These are phyloP conservation scores for Amphiura filiformis DNA, from an alignment of 35 echinoderm and acorn worm genomes.

Conservation along the genomic window DNA sequence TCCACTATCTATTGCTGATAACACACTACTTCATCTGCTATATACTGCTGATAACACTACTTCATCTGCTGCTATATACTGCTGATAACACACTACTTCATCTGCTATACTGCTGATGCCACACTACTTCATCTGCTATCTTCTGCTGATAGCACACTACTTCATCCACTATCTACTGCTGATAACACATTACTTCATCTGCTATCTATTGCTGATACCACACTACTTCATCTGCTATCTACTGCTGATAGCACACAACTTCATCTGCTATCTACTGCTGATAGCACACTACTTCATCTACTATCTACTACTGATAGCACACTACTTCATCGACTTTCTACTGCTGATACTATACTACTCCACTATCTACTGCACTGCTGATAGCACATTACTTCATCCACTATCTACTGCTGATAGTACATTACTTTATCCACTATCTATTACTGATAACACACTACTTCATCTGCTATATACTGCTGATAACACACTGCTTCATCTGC, in stretches of 20 bases:
- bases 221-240: neutral
- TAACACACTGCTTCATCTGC: neutral
- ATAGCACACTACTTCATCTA: neutral
- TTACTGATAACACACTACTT: neutral
- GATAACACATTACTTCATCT: neutral
- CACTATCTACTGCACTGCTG: neutral
- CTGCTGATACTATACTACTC: neutral
- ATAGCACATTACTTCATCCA: neutral
- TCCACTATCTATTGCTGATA: too few species aligned
- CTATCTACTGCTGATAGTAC: neutral
- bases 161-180: neutral
- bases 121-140: neutral
- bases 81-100: neutral
- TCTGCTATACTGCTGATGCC: neutral
- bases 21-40: too few species aligned
- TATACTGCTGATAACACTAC: neutral
- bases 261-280: neutral
- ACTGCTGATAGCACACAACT: slow-evolving; percentile 2
- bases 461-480: neutral
- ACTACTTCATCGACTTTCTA: neutral
- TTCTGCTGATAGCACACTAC: neutral
- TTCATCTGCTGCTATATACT: neutral
- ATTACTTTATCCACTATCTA: neutral
- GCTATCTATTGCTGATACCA: neutral
- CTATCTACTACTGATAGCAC: neutral